Evolutionary conservation across 2,888 invertebrate genomes (phyloP).

Genomic region (Eudasyphora cyanicolor): DNA sequence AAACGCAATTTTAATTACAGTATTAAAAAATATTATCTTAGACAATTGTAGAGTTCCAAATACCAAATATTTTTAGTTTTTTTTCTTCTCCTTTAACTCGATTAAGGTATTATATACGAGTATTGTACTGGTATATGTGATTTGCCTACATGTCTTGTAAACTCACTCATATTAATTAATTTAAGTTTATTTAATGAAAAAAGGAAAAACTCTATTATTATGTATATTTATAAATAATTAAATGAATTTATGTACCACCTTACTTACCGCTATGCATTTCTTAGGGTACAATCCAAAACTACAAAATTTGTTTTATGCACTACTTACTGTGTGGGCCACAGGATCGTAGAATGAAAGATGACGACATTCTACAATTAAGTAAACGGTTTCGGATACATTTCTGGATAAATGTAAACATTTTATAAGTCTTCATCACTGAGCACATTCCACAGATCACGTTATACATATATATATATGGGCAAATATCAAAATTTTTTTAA

Average conservation of each 20-base stretch:
- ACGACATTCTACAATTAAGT: no score
- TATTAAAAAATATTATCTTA: slow-evolving; percentile 36
- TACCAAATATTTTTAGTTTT: not conserved
- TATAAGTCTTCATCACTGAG: no score
- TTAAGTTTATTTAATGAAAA: slow-evolving; percentile 2
- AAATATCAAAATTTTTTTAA: no score
- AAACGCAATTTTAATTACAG: slow-evolving; percentile 39
- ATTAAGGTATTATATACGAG: no score
- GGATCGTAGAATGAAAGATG: no score
- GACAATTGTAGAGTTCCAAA: slow-evolving; percentile 13
- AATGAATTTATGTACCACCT: slow-evolving; percentile 20
- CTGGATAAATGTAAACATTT: no score
- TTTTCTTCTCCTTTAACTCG: no score
- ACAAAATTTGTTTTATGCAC: not conserved
- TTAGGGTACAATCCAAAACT: not conserved
- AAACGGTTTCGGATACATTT: no score
- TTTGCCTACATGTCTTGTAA: not conserved
- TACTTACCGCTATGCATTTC: slow-evolving; percentile 16
- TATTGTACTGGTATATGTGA: not conserved
- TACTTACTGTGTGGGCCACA: slow-evolving; percentile 15
- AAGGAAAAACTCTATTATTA: not conserved
- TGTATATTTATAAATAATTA: not conserved
- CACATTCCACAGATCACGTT: no score
- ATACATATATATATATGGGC: no score
- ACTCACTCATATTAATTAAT: not conserved